Evolutionary conservation across 2,113 vertebrate species (phyloP), one percentile per base, ranked within the genome.

Genomic region (Orycteropus afer): DNA sequence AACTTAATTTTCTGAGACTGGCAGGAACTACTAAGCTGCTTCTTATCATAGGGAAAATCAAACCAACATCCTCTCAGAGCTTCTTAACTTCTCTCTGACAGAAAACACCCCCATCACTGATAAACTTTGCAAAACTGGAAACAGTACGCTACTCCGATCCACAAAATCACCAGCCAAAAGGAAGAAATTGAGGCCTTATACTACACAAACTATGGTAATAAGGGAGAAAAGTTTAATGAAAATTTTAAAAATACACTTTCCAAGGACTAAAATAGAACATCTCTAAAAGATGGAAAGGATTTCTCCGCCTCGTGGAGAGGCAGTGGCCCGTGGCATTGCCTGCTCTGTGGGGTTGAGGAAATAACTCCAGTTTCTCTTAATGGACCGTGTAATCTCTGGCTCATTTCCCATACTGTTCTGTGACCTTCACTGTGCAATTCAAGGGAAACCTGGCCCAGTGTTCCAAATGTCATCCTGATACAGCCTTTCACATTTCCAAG

Each of bases 401-500:
- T 86, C 94, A 80, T 89, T 96, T 94, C 96, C 96, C 96, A 49
- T 77, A 95, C 69, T 96, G 94, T 95, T 96, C 96, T 92, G 83
- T 67, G 95, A 97, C 89, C 86, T 95, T 84, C 94, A 96, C 96
- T 86, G 42, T 45, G 51, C 67, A 80, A 85, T 73, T 96, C 86
- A 92, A 96, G 96, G 71, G 71, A 67, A 96, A 89, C 45, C 34
- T 76, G 83, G 86, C n/a, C 51, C 59, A 25, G 76, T 61, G 53
- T 82, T 83, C 89, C 77, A 82, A 89, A 88, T 82, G 89, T 89
- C 96, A 95, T 86, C 89, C 86, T 77, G 92, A 95, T 81, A 81
- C 49, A 87, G 84, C 85, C 88, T 57, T 91, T 69, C 10, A 18
- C 47, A 40, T 90, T 97, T 87, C 90, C 59, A 86, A 87, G 79